Conservation (phyloP, 2,113 vertebrate genomes). For the Bufo gargarizans region DNA sequence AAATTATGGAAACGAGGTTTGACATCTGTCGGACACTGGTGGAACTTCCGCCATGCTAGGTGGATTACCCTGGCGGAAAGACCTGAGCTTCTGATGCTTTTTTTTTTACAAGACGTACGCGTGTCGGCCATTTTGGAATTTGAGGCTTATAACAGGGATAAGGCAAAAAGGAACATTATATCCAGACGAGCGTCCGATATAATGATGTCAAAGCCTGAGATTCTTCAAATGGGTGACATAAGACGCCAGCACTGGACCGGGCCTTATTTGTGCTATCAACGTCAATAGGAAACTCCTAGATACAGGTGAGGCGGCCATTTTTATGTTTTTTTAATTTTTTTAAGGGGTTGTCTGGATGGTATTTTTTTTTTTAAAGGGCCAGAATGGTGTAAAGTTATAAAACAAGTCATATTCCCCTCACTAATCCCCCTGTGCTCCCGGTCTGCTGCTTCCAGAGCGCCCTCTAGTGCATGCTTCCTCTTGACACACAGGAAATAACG, state of each 20-base stretch:
- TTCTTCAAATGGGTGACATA: not conserved
- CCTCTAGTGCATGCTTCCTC: too few relatives aligned
- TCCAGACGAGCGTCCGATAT: not conserved
- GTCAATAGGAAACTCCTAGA: not conserved
- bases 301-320: not conserved
- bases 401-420: too few relatives aligned
- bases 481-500: too few relatives aligned
- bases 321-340: too few relatives aligned
- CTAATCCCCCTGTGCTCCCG: too few relatives aligned
- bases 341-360: too few relatives aligned
- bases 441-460: too few relatives aligned
- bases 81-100: constrained; percentile 43
- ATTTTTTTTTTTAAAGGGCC: too few relatives aligned
- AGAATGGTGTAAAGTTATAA: too few relatives aligned
- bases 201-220: constrained; percentile 35
- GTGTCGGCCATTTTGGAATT: not conserved
- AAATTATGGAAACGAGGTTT: constrained; percentile 3
- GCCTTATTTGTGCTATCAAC: constrained; percentile 19
- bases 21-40: constrained; percentile 1
- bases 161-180: constrained; percentile 44
- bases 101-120: constrained; percentile 13
- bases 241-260: not conserved
- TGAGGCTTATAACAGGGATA: constrained; percentile 28
- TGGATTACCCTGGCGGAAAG: constrained; percentile 27
- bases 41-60: constrained; percentile 10